These are phyloP conservation scores for Nesidiocoris tenuis DNA, from an alignment of 2,888 invertebrate species.

Conservation along the genomic window DNA sequence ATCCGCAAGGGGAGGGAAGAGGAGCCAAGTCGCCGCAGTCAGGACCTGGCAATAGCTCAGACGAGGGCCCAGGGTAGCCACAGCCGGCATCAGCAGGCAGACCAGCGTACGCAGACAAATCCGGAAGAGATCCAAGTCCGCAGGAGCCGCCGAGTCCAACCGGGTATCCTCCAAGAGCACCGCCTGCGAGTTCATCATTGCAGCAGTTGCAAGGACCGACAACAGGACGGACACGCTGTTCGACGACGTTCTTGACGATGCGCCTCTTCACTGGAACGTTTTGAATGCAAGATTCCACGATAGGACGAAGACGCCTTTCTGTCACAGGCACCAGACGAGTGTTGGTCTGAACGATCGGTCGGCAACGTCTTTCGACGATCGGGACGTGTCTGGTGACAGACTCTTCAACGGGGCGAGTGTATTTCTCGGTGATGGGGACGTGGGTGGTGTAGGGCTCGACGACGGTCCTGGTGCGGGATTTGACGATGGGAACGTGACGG, in stretches of 20 bases:
- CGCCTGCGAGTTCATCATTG: not conserved
- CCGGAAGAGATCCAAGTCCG: not conserved
- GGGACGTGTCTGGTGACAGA: constrained; percentile 38
- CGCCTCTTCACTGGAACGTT: constrained; percentile 45
- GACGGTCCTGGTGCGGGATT: constrained; percentile 41
- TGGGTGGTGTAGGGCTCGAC: constrained; percentile 48
- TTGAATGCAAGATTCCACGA: constrained; percentile 39
- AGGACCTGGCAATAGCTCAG: not conserved
- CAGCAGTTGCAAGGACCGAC: constrained; percentile 40
- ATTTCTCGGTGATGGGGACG: constrained; percentile 45
- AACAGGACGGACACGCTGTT: constrained; percentile 41
- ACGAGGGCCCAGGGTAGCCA: not conserved
- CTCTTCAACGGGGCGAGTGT: constrained; percentile 44
- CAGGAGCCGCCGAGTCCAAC: not conserved
- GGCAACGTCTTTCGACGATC: constrained; percentile 39
- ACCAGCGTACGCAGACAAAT: too few relatives aligned
- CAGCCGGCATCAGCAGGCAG: not conserved
- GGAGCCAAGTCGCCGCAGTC: not conserved
- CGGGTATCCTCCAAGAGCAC: constrained; percentile 3
- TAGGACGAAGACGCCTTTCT: constrained; percentile 39
- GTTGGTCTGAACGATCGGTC: constrained; percentile 42
- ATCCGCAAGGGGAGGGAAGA: not conserved
- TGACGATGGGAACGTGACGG: constrained; percentile 46
- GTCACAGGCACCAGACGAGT: constrained; percentile 44
- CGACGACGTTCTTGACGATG: constrained; percentile 44